Base-by-base conservation (phyloP, 1,140 invertebrate species). In the fruit fly (Drosophila melanogaster) region DNA sequence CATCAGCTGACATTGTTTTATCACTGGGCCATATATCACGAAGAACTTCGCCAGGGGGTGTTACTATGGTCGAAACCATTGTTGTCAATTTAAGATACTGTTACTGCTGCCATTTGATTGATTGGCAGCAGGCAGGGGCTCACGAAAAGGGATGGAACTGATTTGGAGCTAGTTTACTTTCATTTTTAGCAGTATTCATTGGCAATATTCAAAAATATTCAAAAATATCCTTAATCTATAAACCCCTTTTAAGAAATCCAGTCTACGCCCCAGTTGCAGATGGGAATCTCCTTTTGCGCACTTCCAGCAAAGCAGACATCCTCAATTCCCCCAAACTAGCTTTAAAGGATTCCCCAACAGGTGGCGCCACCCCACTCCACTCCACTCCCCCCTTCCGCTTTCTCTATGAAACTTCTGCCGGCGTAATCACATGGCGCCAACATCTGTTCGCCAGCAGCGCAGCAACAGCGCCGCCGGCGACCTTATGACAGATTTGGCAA, bases 401-500 rank as follows among this genome's bases (percentile, higher is more conserved):
- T 75, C 71, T 65, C 37, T 15, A 10, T 14, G 22, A 11, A 26
- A 19, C 46, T 74, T 67, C 17, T 44, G 53, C 61, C 43, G 47
- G 37, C 44, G n/a, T n/a, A 58, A 40, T 62, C 54, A 62, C 72
- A 56, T 58, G 60, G 59, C 53, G 72, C 53, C 71, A 75, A 53
- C 72, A 75, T 54, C 62, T 58, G 66, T 75, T 60, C 58, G 55
- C 38, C 73, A 56, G 81, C 76, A 86, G 81, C 72, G 40, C 33
- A 66, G 81, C 79, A 51, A 33, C 51, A 19, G 65, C 19, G 22
- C 17, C 10, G 50, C 49, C 46, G 41, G 49, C 70, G 56, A 53
- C 75, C 65, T 71, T 72, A 62, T 72, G 84, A 87, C 84, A 84
- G 81, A 78, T 79, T 86, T 77, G 49, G 62, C 54, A 70, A 77